Percentiles rank a stretch among this genome's conserved stretches.
phyloP scores from a whole-genome alignment of 1,140 invertebrate species.

The Lordiphosa clarofinis region DNA sequence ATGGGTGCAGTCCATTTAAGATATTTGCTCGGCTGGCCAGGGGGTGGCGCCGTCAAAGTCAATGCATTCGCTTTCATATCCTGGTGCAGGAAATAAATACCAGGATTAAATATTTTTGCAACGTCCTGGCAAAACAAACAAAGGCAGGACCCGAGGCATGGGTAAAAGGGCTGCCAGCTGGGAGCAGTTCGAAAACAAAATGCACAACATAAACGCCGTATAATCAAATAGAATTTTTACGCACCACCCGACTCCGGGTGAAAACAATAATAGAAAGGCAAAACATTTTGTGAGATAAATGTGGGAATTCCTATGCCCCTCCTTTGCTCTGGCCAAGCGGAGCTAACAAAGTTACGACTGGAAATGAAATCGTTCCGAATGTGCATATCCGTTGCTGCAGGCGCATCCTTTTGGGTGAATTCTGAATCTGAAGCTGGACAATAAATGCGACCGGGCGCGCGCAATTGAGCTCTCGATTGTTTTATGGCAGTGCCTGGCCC shows the following conservation, averaged over 20 bases:
- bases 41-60: constrained; percentile 41
- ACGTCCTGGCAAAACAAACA: constrained; percentile 20
- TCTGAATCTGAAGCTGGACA: constrained; percentile 25
- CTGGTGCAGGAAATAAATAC: constrained; percentile 69
- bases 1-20: constrained; percentile 27
- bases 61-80: constrained; percentile 48
- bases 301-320: constrained; percentile 24
- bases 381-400: constrained; percentile 41
- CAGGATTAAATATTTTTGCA: constrained; percentile 60
- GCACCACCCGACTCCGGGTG: constrained; percentile 43
- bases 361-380: constrained; percentile 43
- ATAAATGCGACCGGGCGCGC: constrained; percentile 42
- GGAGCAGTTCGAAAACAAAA: constrained; percentile 14
- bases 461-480: constrained; percentile 69
- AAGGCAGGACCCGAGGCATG: neutral
- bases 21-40: constrained; percentile 33
- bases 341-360: constrained; percentile 59
- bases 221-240: constrained; percentile 75
- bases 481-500: constrained; percentile 46
- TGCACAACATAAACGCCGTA: constrained; percentile 46
- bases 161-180: no score
- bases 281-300: constrained; percentile 69
- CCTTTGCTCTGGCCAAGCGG: constrained; percentile 1
- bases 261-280: constrained; percentile 57
- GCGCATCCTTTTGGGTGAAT: constrained; percentile 29